A percentile compares a stretch with the other conserved stretches of the same genome.
Conservation (phyloP, 2,888 invertebrate species). For the Chelonus formosanus region DNA sequence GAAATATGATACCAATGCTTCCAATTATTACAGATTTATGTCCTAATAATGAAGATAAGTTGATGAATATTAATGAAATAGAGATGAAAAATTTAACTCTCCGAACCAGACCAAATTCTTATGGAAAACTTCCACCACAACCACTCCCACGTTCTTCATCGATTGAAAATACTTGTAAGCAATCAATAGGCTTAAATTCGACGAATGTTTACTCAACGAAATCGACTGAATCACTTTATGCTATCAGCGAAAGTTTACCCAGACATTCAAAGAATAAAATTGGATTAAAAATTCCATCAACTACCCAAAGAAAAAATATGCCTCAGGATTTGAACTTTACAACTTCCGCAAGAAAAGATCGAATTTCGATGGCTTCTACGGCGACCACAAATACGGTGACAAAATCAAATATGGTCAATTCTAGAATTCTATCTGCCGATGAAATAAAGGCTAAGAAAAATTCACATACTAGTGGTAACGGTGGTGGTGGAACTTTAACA, state of each 20-base stretch:
- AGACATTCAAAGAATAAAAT: constrained; percentile 11
- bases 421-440: constrained; percentile 25
- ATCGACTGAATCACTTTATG: constrained; percentile 56
- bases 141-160: constrained; percentile 54
- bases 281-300: not conserved
- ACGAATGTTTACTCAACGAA: constrained; percentile 53
- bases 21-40: constrained; percentile 53
- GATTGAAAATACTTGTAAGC: constrained; percentile 52
- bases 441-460: constrained; percentile 39
- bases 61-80: constrained; percentile 8
- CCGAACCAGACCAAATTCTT: constrained; percentile 48
- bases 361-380: constrained; percentile 21
- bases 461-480: constrained; percentile 25
- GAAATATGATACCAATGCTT: constrained; percentile 57
- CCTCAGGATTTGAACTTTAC: constrained; percentile 30
- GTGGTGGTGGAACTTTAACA: constrained; percentile 17
- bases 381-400: constrained; percentile 11
- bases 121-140: constrained; percentile 53
- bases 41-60: constrained; percentile 43
- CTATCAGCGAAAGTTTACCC: constrained; percentile 51
- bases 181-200: constrained; percentile 56
- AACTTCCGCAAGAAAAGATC: constrained; percentile 34
- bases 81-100: constrained; percentile 35
- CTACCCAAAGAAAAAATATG: constrained; percentile 13
- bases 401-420: constrained; percentile 31